A percentile compares a stretch with the other conserved stretches of the same genome.
phyloP scores from a whole-genome alignment of 2,797 vertebrate genomes.

The Enteromius trimaculatus region DNA sequence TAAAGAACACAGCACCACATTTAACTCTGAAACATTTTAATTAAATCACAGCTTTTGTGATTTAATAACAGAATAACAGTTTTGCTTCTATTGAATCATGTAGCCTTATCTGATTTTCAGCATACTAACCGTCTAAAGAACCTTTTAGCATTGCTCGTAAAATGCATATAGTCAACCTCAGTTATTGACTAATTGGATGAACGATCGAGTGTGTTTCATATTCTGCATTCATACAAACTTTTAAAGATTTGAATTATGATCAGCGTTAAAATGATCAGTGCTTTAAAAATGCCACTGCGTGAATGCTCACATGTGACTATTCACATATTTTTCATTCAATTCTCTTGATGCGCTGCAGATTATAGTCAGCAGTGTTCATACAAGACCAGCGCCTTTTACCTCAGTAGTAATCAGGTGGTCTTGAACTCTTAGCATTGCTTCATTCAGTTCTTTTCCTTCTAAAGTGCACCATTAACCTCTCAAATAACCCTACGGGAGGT shows the following conservation, averaged over 20 bases:
- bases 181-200: no score
- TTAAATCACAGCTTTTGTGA: background rate
- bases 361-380: slow-evolving; percentile 18
- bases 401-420: background rate
- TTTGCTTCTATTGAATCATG: background rate
- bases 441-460: slow-evolving; percentile 18
- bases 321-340: background rate
- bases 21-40: background rate
- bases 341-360: slow-evolving; percentile 2
- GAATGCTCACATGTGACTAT: background rate
- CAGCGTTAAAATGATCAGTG: background rate
- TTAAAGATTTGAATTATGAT: background rate
- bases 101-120: background rate
- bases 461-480: slow-evolving; percentile 24
- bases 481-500: slow-evolving; percentile 25
- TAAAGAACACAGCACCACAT: slow-evolving; percentile 12
- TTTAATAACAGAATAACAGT: background rate
- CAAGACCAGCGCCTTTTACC: slow-evolving; percentile 1
- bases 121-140: background rate
- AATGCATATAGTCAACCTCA: background rate
- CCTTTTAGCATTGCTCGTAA: background rate
- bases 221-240: background rate
- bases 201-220: background rate
- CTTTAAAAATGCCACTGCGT: background rate
- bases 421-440: slow-evolving; percentile 25